These are phyloP conservation scores for Armadillidium nasatum DNA, from an alignment of 1,140 invertebrate genomes.

Conservation along the genomic window DNA sequence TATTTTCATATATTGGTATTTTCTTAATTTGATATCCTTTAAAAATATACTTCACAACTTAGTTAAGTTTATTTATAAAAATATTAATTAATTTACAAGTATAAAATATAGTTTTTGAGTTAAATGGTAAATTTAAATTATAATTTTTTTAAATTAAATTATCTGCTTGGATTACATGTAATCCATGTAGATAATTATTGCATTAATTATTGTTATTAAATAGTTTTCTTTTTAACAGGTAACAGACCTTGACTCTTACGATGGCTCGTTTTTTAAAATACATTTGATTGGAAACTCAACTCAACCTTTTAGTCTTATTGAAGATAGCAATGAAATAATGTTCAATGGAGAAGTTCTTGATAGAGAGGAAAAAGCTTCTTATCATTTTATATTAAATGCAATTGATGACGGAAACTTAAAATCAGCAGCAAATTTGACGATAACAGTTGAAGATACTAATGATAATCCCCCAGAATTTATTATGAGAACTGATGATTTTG, in stretches of 20 bases:
- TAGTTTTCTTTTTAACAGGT: slow-evolving; percentile 29
- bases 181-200: too few species aligned
- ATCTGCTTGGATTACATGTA: too few species aligned
- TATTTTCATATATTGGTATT: too few species aligned
- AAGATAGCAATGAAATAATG: slow-evolving; percentile 60
- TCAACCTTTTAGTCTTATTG: slow-evolving; percentile 69
- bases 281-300: slow-evolving; percentile 67
- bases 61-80: too few species aligned
- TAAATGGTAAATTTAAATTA: too few species aligned
- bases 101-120: too few species aligned
- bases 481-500: slow-evolving; percentile 28
- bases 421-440: slow-evolving; percentile 57
- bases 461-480: slow-evolving; percentile 66
- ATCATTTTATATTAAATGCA: slow-evolving; percentile 66
- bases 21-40: too few species aligned
- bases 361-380: slow-evolving; percentile 65
- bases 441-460: slow-evolving; percentile 72
- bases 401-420: slow-evolving; percentile 67
- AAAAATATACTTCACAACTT: too few species aligned
- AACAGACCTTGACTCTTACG: slow-evolving; percentile 69
- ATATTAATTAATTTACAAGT: too few species aligned
- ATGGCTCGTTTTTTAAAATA: slow-evolving; percentile 69
- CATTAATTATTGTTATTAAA: neutral
- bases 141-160: too few species aligned
- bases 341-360: slow-evolving; percentile 61